These are phyloP conservation scores for Sardinella longiceps DNA, from an alignment of 2,797 vertebrate genomes.

Conservation along the genomic window DNA sequence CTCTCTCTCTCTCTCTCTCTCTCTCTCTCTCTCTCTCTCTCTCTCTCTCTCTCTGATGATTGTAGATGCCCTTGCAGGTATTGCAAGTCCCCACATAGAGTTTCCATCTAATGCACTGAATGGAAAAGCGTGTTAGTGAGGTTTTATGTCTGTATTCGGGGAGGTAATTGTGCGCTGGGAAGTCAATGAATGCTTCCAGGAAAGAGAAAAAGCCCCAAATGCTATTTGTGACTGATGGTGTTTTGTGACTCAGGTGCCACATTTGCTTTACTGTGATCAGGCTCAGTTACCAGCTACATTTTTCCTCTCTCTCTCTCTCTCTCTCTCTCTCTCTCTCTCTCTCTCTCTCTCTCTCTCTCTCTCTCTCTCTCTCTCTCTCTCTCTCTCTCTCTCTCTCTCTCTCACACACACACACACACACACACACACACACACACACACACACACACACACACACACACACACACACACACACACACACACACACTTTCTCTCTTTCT, in stretches of 20 bases:
- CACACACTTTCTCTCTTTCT: not conserved
- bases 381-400: not conserved
- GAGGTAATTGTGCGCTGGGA: not conserved
- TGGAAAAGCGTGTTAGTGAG: not conserved
- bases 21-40: constrained; percentile 7
- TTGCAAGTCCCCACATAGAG: not conserved
- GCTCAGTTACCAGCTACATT: not conserved
- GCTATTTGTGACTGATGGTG: not conserved
- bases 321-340: not conserved
- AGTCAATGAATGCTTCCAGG: constrained; percentile 2
- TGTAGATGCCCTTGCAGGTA: not conserved
- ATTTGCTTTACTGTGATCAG: constrained; percentile 1
- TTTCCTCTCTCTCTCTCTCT: not conserved
- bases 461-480: no score
- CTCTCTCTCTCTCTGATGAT: not conserved
- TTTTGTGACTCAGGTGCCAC: not conserved
- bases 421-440: no score
- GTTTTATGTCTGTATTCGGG: not conserved
- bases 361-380: not conserved
- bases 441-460: no score
- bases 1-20: not conserved
- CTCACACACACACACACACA: no score
- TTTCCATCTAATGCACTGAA: not conserved
- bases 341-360: not conserved
- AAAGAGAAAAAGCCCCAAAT: not conserved